phyloP scores from a whole-genome alignment of 2,888 invertebrate genomes.

The Drosophila longiperda region DNA sequence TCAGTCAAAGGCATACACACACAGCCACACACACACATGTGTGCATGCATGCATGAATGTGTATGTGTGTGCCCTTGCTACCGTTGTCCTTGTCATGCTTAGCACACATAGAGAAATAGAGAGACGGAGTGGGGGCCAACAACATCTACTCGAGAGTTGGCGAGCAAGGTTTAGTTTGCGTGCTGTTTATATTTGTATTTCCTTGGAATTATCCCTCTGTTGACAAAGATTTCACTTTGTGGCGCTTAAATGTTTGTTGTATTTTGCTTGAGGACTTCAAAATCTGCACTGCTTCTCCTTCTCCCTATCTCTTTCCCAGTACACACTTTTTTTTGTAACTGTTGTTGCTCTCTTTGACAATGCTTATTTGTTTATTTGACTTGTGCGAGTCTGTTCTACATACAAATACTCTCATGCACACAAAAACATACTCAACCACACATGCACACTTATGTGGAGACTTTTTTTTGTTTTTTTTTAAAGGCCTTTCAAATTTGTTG shows the following conservation, averaged over 20 bases:
- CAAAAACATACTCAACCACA: no score
- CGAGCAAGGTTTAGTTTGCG: conserved; percentile 78
- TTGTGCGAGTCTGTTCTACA: conserved; percentile 43
- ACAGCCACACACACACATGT: neutral
- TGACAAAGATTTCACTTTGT: conserved; percentile 83
- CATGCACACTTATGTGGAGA: conserved; percentile 9
- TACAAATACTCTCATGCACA: neutral
- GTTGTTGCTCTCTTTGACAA: conserved; percentile 75
- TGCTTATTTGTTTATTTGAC: conserved; percentile 73
- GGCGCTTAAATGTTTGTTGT: conserved; percentile 82
- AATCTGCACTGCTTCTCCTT: neutral
- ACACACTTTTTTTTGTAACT: conserved; percentile 7
- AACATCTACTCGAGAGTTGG: conserved; percentile 57
- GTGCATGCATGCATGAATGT: conserved; percentile 13
- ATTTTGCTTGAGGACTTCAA: conserved; percentile 68
- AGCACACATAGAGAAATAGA: conserved; percentile 23
- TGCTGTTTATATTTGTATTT: conserved; percentile 82
- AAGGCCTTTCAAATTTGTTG: conserved; percentile 12
- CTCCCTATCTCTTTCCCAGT: neutral
- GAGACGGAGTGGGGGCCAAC: neutral
- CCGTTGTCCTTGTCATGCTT: conserved; percentile 72
- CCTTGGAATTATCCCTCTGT: conserved; percentile 81
- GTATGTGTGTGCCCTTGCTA: conserved; percentile 47
- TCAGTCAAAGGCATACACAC: conserved; percentile 70
- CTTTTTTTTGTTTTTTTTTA: conserved; percentile 6